A percentile compares a stretch with the other conserved stretches of the same genome.
Evolutionary conservation across 2,888 invertebrate species (phyloP).

Genomic region (Lepidochitona cinerea): DNA sequence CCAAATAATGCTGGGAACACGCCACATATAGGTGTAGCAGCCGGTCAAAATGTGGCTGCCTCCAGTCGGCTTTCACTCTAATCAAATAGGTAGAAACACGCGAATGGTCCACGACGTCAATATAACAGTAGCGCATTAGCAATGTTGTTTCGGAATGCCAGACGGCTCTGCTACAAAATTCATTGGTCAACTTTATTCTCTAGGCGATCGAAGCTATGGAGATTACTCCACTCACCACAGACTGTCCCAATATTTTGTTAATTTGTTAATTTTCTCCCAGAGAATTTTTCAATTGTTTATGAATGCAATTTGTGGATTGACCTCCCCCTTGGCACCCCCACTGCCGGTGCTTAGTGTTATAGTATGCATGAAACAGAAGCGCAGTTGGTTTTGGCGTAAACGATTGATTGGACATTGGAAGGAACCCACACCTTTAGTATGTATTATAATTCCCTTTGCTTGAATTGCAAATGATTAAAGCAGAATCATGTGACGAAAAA

Average conservation of each 20-base stretch:
- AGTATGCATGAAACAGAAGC: background rate
- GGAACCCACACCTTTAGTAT: background rate
- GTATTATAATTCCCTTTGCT: background rate
- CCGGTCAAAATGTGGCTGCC: no score
- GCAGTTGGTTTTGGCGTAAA: background rate
- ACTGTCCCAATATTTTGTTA: constrained; percentile 5
- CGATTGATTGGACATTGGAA: background rate
- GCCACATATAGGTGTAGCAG: no score
- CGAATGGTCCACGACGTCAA: no score
- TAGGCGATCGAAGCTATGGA: background rate
- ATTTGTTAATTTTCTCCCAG: background rate
- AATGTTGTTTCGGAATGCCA: background rate
- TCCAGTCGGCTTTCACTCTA: no score
- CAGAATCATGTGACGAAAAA: background rate
- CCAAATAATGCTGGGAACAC: no score
- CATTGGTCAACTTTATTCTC: constrained; percentile 5
- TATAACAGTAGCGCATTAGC: no score
- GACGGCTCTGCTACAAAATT: background rate
- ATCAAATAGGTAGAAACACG: no score
- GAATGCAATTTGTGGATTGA: constrained; percentile 1
- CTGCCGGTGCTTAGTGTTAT: background rate
- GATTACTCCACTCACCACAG: background rate
- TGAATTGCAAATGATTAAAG: constrained; percentile 1
- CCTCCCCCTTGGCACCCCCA: background rate
- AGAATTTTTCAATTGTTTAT: background rate